Evolutionary conservation across 2,888 invertebrate genomes (phyloP), one percentile per base, ranked within the genome.

Genomic region (Dicyrtomina minuta): DNA sequence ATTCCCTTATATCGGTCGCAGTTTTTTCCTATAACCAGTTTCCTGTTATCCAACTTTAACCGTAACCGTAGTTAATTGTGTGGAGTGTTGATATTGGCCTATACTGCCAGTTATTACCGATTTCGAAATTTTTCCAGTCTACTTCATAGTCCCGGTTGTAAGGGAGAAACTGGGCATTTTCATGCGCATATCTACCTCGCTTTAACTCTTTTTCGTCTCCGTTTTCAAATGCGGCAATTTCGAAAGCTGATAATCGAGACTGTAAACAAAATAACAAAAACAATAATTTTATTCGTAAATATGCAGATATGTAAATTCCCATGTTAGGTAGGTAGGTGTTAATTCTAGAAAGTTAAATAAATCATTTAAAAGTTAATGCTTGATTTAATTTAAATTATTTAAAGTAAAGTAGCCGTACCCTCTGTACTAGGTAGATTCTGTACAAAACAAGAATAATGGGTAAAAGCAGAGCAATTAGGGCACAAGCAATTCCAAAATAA

Each of bases 71-170:
- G n/a, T n/a, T n/a, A n/a, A n/a, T n/a, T n/a, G n/a, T n/a, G n/a
- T n/a, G n/a, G n/a, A n/a, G n/a, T n/a, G n/a, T n/a, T n/a, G n/a
- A n/a, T n/a, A n/a, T n/a, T n/a, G n/a, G n/a, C n/a, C n/a, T n/a
- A n/a, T n/a, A n/a, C n/a, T n/a, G n/a, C n/a, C n/a, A n/a, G n/a
- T 22, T 56, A 26, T 43, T 24, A 60, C 60, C 60, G 2, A 43
- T 60, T 22, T 60, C 13, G 24, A 62, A 46, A 33, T 62, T 6
- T 1, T 1, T 3, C 49, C 44, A 62, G 1, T 46, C 26, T 20
- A 62, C 26, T 17, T 62, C 62, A 49, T 44, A 62, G 17, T 62
- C 62, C 17, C 26, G 24, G 49, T 62, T 27, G 62, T 62, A 62
- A 12, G 62, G 62, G 10, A 62, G 46, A 24, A 44, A 62, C n/a